Percentiles rank a stretch among this genome's conserved stretches.
Evolutionary conservation across 2,113 vertebrate genomes (phyloP).

Genomic region (Hemichromis elongatus): DNA sequence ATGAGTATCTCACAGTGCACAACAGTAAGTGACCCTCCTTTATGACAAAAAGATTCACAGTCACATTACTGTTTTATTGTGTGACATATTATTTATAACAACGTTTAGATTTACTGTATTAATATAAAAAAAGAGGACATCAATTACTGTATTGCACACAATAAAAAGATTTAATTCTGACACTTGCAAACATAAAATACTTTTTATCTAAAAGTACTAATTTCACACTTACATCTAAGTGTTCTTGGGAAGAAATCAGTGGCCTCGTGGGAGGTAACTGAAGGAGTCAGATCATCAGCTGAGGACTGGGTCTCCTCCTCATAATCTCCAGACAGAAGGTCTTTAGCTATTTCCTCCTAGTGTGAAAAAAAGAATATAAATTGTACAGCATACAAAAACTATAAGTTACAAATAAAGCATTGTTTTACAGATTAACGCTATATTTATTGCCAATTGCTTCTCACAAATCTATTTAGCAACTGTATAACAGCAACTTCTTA

Average conservation of each 20-base stretch:
- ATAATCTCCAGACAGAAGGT: slow-evolving; percentile 92
- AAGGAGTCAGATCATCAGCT: slow-evolving; percentile 95
- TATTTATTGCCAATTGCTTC: background rate
- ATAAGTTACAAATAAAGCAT: background rate
- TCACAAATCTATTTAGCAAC: background rate
- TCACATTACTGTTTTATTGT: background rate
- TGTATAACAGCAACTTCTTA: slow-evolving; percentile 51
- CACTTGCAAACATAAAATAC: background rate
- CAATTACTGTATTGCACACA: background rate
- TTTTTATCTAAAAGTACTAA: background rate
- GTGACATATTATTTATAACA: background rate
- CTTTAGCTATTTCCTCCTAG: slow-evolving; percentile 98
- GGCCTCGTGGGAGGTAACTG: slow-evolving; percentile 94
- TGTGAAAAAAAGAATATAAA: background rate
- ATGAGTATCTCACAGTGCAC: background rate
- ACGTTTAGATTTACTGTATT: background rate
- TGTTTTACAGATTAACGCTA: background rate
- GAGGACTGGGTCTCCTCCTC: slow-evolving; percentile 99
- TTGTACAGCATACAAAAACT: background rate
- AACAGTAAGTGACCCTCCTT: background rate
- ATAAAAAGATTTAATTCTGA: background rate
- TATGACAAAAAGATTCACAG: background rate
- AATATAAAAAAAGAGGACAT: background rate
- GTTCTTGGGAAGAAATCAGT: slow-evolving; percentile 96
- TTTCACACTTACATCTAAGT: slow-evolving; percentile 85